Evolutionary conservation across 2,797 vertebrate species (phyloP).

Genomic region (Crenuchus spilurus): DNA sequence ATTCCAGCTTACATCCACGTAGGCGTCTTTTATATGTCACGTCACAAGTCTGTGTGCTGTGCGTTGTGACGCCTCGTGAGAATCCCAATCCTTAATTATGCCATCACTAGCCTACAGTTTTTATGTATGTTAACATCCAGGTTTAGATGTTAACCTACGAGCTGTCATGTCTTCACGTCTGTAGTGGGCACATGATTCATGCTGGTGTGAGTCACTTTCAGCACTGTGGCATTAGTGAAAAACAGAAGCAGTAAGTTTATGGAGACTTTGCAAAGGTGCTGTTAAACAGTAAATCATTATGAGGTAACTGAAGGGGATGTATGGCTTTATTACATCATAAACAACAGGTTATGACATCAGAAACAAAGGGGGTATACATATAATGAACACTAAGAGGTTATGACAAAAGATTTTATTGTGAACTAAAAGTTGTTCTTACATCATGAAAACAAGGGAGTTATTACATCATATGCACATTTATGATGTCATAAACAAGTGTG

Average conservation of each 20-base stretch:
- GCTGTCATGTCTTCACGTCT: conserved; percentile 33
- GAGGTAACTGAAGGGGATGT: not conserved
- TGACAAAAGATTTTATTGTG: no score
- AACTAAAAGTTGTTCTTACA: no score
- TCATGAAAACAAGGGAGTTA: no score
- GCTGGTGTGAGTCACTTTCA: conserved; percentile 25
- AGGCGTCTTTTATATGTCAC: conserved; percentile 33
- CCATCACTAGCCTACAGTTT: conserved; percentile 27
- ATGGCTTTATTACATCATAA: not conserved
- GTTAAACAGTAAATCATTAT: not conserved
- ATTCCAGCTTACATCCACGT: conserved; percentile 23
- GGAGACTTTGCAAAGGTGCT: not conserved
- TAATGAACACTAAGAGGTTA: no score
- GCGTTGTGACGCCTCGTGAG: conserved; percentile 4
- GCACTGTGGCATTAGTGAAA: conserved; percentile 20
- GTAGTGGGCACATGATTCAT: conserved; percentile 33
- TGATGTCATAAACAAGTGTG: no score
- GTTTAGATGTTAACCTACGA: conserved; percentile 34
- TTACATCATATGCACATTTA: no score
- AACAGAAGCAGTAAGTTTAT: conserved; percentile 12
- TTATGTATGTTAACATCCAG: conserved; percentile 12
- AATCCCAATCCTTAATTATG: conserved; percentile 41
- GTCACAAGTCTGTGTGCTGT: not conserved
- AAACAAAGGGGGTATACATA: no score
- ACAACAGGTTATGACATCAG: not conserved